Evolutionary conservation across 30 jellyfish, hydroid and myxozoan genomes (phyloP).

Genomic region (Catostylus mosaicus): DNA sequence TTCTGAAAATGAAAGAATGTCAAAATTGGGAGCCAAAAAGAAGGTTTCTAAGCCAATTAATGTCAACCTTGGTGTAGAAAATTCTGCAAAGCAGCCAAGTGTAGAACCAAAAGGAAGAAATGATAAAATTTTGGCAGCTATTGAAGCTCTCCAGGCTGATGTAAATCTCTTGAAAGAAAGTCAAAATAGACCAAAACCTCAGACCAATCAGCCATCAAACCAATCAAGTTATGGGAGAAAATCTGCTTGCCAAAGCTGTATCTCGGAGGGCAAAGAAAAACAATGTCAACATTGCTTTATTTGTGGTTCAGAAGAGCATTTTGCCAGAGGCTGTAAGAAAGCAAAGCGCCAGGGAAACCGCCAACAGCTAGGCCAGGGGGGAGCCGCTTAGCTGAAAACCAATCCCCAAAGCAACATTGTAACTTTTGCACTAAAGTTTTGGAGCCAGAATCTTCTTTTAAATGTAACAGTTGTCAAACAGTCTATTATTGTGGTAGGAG

Average conservation of each 20-base stretch:
- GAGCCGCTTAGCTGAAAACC: constrained; percentile 16
- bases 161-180: constrained; percentile 31
- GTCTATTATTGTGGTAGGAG: constrained; percentile 54
- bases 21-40: constrained; percentile 24
- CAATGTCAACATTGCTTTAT: constrained; percentile 32
- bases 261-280: constrained; percentile 8
- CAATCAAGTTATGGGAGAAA: constrained; percentile 1
- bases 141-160: constrained; percentile 33
- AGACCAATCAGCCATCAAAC: constrained; percentile 3
- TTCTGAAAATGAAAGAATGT: constrained; percentile 17
- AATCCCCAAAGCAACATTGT: constrained; percentile 18
- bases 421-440: constrained; percentile 33
- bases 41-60: constrained; percentile 2
- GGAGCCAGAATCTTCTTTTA: constrained; percentile 41
- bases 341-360: constrained; percentile 65
- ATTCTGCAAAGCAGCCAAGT: constrained; percentile 19
- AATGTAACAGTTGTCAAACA: constrained; percentile 27
- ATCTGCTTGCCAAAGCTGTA: background rate
- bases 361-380: constrained; percentile 45
- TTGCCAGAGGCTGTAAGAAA: constrained; percentile 67
- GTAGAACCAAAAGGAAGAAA: background rate
- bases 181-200: constrained; percentile 17
- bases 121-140: constrained; percentile 22
- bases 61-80: constrained; percentile 19
- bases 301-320: constrained; percentile 46